Evolutionary conservation across 2,113 vertebrate genomes (phyloP).

Genomic region (Oxyura jamaicensis): DNA sequence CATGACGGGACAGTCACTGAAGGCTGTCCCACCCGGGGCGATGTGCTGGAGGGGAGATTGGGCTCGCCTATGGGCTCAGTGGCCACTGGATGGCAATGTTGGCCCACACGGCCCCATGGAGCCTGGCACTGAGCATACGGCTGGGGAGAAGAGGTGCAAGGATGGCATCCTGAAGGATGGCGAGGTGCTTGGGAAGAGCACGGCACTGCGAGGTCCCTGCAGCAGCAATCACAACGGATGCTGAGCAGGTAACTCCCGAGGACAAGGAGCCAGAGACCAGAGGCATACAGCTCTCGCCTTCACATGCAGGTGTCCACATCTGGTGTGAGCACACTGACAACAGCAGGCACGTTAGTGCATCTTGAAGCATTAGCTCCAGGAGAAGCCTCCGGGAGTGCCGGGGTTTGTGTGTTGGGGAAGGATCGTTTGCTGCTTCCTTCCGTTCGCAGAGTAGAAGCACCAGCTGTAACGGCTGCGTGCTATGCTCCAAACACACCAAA

Average conservation of each 20-base stretch:
- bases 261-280: neutral
- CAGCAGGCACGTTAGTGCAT: neutral
- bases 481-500: neutral
- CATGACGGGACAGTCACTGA: neutral
- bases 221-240: neutral
- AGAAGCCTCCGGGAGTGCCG: neutral
- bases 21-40: fast-evolving
- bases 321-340: neutral
- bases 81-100: conserved; percentile 25
- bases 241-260: no score
- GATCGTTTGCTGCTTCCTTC: neutral
- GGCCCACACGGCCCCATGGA: neutral
- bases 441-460: neutral
- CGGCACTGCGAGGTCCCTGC: neutral
- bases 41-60: fast-evolving
- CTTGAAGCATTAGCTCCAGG: neutral
- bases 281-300: neutral
- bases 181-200: neutral
- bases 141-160: no score
- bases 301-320: fast-evolving
- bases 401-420: neutral
- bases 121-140: neutral
- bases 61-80: neutral
- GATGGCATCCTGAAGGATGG: no score
- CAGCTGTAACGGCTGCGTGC: neutral